Base-by-base conservation (phyloP, 2,888 invertebrate species). In the Polietes domitor region DNA sequence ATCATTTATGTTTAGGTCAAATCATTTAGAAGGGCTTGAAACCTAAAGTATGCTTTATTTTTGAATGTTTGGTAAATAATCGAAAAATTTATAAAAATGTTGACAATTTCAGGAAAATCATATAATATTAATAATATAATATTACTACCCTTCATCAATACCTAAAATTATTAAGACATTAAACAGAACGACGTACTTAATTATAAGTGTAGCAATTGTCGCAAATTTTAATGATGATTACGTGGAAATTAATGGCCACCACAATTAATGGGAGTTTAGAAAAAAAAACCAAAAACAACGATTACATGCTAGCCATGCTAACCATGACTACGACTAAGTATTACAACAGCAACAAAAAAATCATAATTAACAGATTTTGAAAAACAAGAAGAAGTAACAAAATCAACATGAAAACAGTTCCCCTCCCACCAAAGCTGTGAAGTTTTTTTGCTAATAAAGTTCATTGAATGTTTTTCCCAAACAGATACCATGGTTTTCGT, bases 321-420 rank as follows among this genome's bases (percentile, higher is more conserved):
- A n/a, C 2, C 47, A n/a, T 2, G n/a, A 47, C 15, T 47, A 47
- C n/a, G 12, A 47, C 12, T 47, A 5, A 12, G n/a, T n/a, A n/a
- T n/a, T n/a, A n/a, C n/a, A n/a, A n/a, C n/a, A n/a, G n/a, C n/a
- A n/a, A n/a, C n/a, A 4, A 61, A 61, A 28, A 61, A 28, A 26
- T 24, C 55, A 58, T 24, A 61, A 61, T 55, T 55, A 61, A 58
- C n/a, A 61, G 28, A 61, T 61, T 61, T 61, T n/a, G 5, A 28
- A 3, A 17, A 32, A 12, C 1, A 10, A 15, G 2, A 1, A 7
- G 63, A 65, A 28, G 6, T 63, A 61, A 50, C 26, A 61, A 71
- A 68, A 37, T 32, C 1, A 47, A 47, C 21, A 55, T 19, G 9
- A 21, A 58, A 63, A n/a, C 17, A 28, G 28, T 2, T 28, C 61